phyloP scores from a whole-genome alignment of 2,797 vertebrate species.

The Aeoliscus strigatus region DNA sequence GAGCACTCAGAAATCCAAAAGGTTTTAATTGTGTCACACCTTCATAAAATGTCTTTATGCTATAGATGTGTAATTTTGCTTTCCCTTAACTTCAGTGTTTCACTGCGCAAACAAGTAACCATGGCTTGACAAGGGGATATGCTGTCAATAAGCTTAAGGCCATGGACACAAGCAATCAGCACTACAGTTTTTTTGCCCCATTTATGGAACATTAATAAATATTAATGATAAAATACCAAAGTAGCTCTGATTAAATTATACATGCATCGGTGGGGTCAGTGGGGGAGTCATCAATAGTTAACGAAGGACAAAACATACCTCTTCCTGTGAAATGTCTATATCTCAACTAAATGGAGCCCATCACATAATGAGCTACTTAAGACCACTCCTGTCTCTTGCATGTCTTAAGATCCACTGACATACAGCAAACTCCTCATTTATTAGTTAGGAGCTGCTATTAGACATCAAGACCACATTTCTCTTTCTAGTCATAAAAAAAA shows the following conservation, averaged over 20 bases:
- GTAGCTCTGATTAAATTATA: slow-evolving; percentile 66
- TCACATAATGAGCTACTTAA: slow-evolving; percentile 50
- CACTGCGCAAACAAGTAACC: too few species aligned
- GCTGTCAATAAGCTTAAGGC: too few species aligned
- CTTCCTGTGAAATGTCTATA: slow-evolving; percentile 45
- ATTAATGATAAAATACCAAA: slow-evolving; percentile 61
- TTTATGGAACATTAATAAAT: slow-evolving; percentile 53
- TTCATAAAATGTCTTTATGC: too few species aligned
- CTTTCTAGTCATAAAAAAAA: too few species aligned
- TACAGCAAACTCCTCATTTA: slow-evolving; percentile 50
- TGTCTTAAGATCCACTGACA: slow-evolving; percentile 48
- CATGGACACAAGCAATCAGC: too few species aligned
- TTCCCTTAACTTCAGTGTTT: too few species aligned
- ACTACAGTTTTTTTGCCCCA: slow-evolving; percentile 24
- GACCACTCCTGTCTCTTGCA: slow-evolving; percentile 48
- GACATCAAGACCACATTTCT: slow-evolving; percentile 3
- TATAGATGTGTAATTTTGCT: too few species aligned
- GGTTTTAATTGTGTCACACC: too few species aligned
- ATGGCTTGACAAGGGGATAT: too few species aligned
- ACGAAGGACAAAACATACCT: slow-evolving; percentile 58
- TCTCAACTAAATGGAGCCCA: slow-evolving; percentile 47
- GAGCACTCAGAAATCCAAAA: too few species aligned
- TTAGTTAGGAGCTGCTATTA: slow-evolving; percentile 36
- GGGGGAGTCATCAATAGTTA: slow-evolving; percentile 68
- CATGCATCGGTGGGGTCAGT: slow-evolving; percentile 66